A percentile compares a stretch with the other conserved stretches of the same genome.
Conservation (phyloP, 1,140 invertebrate species). For the Gonioctena quinquepunctata region DNA sequence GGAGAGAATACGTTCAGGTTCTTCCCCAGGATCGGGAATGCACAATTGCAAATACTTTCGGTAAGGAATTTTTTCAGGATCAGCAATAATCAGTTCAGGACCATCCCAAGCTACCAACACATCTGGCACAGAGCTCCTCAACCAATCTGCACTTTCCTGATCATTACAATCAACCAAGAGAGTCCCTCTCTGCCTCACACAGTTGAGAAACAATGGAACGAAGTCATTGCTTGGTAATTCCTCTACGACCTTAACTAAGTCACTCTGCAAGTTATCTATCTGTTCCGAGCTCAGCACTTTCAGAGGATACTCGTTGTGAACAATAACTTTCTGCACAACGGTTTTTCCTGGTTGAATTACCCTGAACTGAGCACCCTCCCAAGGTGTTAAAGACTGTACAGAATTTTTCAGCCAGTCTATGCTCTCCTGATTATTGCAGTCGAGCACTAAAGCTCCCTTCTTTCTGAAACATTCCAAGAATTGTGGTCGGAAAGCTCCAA, state of each 20-base stretch:
- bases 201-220: constrained; percentile 2
- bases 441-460: neutral
- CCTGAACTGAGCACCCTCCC: constrained; percentile 5
- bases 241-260: neutral
- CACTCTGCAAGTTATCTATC: neutral
- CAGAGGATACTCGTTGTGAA: neutral
- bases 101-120: neutral
- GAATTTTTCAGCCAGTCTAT: neutral
- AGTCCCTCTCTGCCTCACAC: neutral
- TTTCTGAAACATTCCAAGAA: neutral
- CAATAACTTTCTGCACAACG: neutral
- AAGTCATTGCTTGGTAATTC: neutral
- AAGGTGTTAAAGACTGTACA: neutral
- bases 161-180: constrained; percentile 1
- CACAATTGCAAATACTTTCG: neutral
- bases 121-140: neutral
- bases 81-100: neutral
- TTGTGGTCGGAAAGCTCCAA: constrained; percentile 6
- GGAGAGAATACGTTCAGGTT: neutral
- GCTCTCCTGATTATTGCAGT: constrained; percentile 1
- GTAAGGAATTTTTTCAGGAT: neutral
- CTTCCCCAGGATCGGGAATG: neutral
- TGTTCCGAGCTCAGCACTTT: neutral
- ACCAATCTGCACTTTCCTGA: constrained; percentile 5
- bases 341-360: neutral